phyloP scores from a whole-genome alignment of 2,797 vertebrate species.

The Melanotaenia trifasciata region DNA sequence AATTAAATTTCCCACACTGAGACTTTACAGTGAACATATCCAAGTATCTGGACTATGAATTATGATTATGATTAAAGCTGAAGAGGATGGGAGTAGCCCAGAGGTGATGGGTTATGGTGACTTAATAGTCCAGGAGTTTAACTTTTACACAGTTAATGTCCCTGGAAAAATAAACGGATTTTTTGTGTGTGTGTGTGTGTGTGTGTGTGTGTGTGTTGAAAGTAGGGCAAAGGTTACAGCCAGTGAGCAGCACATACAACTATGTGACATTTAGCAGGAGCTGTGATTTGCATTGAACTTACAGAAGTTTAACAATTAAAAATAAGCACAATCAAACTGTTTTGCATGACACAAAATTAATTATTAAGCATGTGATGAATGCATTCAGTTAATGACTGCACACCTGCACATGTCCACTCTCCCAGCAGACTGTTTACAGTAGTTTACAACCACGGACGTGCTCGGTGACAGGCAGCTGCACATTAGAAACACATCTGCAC shows the following conservation, averaged over 20 bases:
- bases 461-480: conserved; percentile 49
- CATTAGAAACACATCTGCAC: conserved; percentile 37
- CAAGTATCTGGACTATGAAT: not conserved
- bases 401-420: not conserved
- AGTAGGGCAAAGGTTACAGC: conserved; percentile 30
- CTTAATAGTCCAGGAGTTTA: no score
- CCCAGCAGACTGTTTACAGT: conserved; percentile 46
- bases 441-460: conserved; percentile 34
- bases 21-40: not conserved
- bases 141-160: conserved; percentile 6
- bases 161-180: conserved; percentile 15
- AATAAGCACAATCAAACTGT: not conserved
- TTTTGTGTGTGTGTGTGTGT: not conserved
- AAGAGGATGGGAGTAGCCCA: not conserved
- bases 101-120: not conserved
- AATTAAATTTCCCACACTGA: not conserved
- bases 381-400: no score
- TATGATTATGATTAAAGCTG: not conserved
- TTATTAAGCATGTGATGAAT: no score
- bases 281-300: no score
- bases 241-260: not conserved
- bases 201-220: not conserved
- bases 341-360: not conserved
- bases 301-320: not conserved
- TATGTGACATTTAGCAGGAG: no score